Base-by-base conservation (phyloP, 2,888 invertebrate genomes). In the Nephrotoma flavescens region DNA sequence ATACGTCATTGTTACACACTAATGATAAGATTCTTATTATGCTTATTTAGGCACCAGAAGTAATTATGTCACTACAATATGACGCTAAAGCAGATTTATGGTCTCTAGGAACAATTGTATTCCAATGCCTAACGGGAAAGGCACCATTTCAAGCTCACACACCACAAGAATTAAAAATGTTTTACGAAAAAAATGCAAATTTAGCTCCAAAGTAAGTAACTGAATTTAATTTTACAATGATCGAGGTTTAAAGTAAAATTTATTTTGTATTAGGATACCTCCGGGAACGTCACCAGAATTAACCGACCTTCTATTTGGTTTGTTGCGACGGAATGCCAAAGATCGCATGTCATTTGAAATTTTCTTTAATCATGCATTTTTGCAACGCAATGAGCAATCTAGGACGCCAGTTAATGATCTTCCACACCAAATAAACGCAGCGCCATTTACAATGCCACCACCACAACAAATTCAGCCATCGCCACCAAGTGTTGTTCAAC, bases 21-120 rank as follows among this genome's bases (percentile, higher is more conserved):
- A 31, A 31, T 31, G 31, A 31, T 31, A 15, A 4, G n/a, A 31
- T 83, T 83, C 45, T 85, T 45, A 44, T 45, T 85, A 42, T 42
- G 42, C 1, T 84, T 12, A 9, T 83, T 86, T 71, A 91, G 97
- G 99, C 99, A 47, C 99, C 99, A 0, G 99, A 99, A 93, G 99
- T 99, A 87, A 99, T 99, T 89, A 99, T 99, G 99, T 99, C 99
- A 2, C 92, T 98, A 88, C 97, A 99, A 90, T 99, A 99, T 91
- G 98, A 98, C 92, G 99, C 98, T 87, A 99, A 99, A 93, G 99
- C 99, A 9, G 99, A 99, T 93, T 94, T 99, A 87, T 99, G 99
- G 99, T 99, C 99, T 89, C 94, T 99, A 89, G 99, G 99, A 87
- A 99, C 99, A 19, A 99, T 99, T 89, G 97, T 99, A 87, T 99